These are phyloP conservation scores for Campylomormyrus numenius DNA, from an alignment of 2,113 vertebrate species.

Conservation along the genomic window DNA sequence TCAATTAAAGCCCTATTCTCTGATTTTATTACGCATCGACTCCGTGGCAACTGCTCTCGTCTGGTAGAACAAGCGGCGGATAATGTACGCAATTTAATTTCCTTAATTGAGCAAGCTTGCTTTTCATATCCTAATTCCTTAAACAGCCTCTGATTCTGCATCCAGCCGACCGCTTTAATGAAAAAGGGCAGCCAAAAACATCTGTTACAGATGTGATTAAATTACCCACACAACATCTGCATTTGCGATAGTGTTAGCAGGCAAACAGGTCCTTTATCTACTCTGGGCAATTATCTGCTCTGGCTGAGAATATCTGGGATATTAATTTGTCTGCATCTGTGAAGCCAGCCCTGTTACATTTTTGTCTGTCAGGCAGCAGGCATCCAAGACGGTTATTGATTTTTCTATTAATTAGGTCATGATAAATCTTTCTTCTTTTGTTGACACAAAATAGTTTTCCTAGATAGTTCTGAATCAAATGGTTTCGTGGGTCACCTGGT, in stretches of 20 bases:
- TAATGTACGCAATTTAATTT: constrained; percentile 96
- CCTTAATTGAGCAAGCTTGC: constrained; percentile 90
- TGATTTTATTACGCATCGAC: constrained; percentile 88
- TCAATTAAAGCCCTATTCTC: constrained; percentile 94
- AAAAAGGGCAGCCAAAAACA: constrained; percentile 75
- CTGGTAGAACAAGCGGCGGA: constrained; percentile 73
- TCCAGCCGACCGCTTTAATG: constrained; percentile 77
- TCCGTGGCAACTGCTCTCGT: constrained; percentile 70
- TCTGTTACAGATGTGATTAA: constrained; percentile 64
- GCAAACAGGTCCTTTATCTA: constrained; percentile 53
- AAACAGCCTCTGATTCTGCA: constrained; percentile 80
- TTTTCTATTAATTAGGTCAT: constrained; percentile 40
- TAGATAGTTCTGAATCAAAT: constrained; percentile 31
- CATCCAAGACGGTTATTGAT: constrained; percentile 30
- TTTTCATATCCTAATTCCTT: constrained; percentile 93
- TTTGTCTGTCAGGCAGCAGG: constrained; percentile 32
- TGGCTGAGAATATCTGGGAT: constrained; percentile 43
- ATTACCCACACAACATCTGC: constrained; percentile 75
- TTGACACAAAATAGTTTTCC: background rate
- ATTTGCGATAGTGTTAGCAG: constrained; percentile 67
- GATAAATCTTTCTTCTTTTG: constrained; percentile 36
- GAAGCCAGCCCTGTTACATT: constrained; percentile 24
- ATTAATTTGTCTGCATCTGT: constrained; percentile 52
- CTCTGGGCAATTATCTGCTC: constrained; percentile 54
- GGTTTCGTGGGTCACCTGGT: constrained; percentile 45